Base-by-base conservation (phyloP, 1,140 invertebrate genomes). In the Protaetia brevitarsis region DNA sequence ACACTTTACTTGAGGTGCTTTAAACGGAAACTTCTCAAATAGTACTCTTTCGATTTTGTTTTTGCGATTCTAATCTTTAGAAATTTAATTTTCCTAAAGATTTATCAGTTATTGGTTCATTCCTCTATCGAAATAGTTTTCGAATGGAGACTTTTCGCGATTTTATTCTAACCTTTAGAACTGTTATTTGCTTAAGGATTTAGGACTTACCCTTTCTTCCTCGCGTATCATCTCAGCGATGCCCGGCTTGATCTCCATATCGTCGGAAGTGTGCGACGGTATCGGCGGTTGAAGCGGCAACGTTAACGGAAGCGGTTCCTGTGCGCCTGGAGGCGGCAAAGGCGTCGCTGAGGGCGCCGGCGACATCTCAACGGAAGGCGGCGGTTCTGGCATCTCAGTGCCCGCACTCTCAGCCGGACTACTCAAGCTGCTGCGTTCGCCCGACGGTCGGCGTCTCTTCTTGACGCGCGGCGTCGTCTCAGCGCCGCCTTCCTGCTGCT, bases 161-260 rank as follows among this genome's bases (percentile, higher is more conserved):
- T n/a, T n/a, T n/a, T n/a, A n/a, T n/a, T n/a, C n/a, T n/a, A n/a
- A n/a, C n/a, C n/a, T n/a, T n/a, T n/a, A n/a, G n/a, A n/a, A n/a
- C n/a, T n/a, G n/a, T n/a, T n/a, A n/a, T n/a, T n/a, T n/a, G n/a
- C n/a, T n/a, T n/a, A n/a, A n/a, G n/a, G n/a, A n/a, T n/a, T n/a
- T n/a, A n/a, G n/a, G 5, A 93, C 92, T 94, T 79, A 95, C 93
- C 91, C 93, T 85, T 87, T 95, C 93, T 82, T 95, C 93, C 83
- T 95, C 93, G 78, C 92, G 90, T 75, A 95, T 95, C 91, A 95
- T 94, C 82, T 95, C 93, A 28, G 92, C 92, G 81, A 95, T 95
- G 79, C 92, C 93, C 4, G 93, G 93, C 73, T 94, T 92, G 80
- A 95, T 93, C 82, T 95, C 93, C 79, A 93, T 86, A 78, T 95